Conservation (phyloP, 2,797 vertebrate genomes). For the Microctenopoma steveboyesi region DNA sequence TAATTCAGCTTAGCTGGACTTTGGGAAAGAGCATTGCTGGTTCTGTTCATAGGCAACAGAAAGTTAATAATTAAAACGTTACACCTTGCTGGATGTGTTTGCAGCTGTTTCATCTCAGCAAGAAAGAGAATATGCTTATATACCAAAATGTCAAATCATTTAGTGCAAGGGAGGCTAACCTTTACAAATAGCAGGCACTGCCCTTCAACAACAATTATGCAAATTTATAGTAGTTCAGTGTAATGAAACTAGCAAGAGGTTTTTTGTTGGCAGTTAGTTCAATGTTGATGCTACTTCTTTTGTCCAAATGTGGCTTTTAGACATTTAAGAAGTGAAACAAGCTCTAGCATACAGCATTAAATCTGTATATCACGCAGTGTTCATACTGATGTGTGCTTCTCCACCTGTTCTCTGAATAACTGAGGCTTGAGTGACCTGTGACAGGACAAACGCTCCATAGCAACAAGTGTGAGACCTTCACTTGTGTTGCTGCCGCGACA, state of each 20-base stretch:
- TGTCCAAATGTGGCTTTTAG: background rate
- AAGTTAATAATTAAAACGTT: background rate
- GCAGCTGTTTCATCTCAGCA: background rate
- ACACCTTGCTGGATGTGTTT: background rate
- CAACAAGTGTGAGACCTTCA: slow-evolving; percentile 42
- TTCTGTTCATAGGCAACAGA: background rate
- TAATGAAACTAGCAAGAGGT: no score
- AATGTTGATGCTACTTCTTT: no score
- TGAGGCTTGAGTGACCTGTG: slow-evolving; percentile 5
- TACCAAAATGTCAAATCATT: no score
- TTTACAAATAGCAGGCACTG: background rate
- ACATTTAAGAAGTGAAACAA: background rate
- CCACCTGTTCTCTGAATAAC: background rate
- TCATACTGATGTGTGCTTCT: background rate
- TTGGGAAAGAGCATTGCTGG: background rate
- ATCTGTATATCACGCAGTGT: background rate
- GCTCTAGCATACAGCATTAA: background rate
- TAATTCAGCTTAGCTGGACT: background rate
- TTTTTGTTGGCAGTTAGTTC: no score
- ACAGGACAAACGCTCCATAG: slow-evolving; percentile 24
- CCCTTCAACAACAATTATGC: no score
- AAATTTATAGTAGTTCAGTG: background rate
- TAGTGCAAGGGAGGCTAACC: no score
- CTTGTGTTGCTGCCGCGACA: background rate
- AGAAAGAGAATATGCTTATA: no score